These are phyloP conservation scores for Sakesphorus luctuosus DNA, from an alignment of 2,113 vertebrate species.

Conservation along the genomic window DNA sequence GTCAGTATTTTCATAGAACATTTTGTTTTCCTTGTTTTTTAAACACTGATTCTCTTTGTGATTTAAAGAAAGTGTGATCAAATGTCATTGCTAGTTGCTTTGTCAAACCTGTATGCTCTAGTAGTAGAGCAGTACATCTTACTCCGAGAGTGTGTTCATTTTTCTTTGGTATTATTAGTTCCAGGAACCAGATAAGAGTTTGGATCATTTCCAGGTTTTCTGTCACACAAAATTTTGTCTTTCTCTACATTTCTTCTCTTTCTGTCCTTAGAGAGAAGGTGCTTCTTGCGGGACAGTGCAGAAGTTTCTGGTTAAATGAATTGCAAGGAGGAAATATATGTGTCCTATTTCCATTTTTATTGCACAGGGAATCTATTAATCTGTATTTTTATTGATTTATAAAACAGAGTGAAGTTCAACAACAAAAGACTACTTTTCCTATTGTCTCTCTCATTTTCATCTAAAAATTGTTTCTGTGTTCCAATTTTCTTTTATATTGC, in stretches of 20 bases:
- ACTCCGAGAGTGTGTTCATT: neutral
- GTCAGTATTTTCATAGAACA: neutral
- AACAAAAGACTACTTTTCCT: neutral
- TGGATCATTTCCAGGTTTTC: neutral
- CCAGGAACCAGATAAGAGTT: neutral
- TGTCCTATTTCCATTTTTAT: conserved; percentile 40
- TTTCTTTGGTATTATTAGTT: neutral
- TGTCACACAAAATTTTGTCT: neutral
- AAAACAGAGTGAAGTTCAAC: neutral
- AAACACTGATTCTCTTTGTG: neutral
- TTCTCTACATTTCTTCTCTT: neutral
- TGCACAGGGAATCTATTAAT: conserved; percentile 26
- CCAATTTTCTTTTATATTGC: neutral
- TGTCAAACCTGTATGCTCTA: neutral
- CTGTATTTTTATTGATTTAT: conserved; percentile 21
- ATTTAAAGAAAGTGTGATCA: neutral
- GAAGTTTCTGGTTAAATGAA: neutral
- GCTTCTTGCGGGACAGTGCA: neutral
- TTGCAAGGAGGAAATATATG: neutral
- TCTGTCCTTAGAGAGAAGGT: neutral
- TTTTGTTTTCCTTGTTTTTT: neutral
- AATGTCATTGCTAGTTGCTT: neutral
- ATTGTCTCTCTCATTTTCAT: neutral
- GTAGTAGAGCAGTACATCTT: neutral
- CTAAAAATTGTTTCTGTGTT: neutral